These are phyloP conservation scores for Bufotes viridis DNA, from an alignment of 2,797 vertebrate species.

Conservation along the genomic window DNA sequence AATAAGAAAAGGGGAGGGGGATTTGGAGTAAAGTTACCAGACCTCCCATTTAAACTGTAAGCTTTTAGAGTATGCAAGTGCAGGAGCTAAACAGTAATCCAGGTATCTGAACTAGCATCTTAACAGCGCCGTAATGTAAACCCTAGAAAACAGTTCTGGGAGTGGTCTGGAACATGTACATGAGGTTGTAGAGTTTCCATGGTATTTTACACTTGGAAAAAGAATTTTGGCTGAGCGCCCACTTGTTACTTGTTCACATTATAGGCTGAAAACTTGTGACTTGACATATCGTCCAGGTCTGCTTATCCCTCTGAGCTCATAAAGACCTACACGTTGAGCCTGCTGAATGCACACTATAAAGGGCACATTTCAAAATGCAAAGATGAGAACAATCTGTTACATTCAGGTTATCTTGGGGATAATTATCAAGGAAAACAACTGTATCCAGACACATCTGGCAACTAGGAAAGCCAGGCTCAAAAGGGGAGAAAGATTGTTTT, in stretches of 20 bases:
- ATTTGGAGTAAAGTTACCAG: slow-evolving; percentile 69
- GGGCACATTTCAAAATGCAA: background rate
- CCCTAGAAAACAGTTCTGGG: slow-evolving; percentile 1
- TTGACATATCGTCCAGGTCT: slow-evolving; percentile 63
- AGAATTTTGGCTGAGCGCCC: slow-evolving; percentile 71
- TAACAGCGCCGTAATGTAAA: slow-evolving; percentile 31
- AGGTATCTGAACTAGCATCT: slow-evolving; percentile 12
- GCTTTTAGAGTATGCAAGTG: slow-evolving; percentile 24
- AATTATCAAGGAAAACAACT: slow-evolving; percentile 71
- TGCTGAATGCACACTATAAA: slow-evolving; percentile 50
- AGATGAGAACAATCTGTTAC: slow-evolving; percentile 39
- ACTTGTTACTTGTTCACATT: slow-evolving; percentile 76
- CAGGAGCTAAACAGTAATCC: background rate
- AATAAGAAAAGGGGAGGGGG: slow-evolving; percentile 77
- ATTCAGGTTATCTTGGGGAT: slow-evolving; percentile 60
- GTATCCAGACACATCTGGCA: slow-evolving; percentile 77
- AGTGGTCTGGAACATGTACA: slow-evolving; percentile 48
- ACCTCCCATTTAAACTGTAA: slow-evolving; percentile 37
- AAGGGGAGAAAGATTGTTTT: background rate
- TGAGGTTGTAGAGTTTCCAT: slow-evolving; percentile 81
- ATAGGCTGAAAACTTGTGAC: slow-evolving; percentile 75
- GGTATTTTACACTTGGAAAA: slow-evolving; percentile 82
- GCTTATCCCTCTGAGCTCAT: slow-evolving; percentile 47
- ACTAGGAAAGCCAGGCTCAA: slow-evolving; percentile 63
- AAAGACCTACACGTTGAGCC: background rate